These are phyloP conservation scores for Neosilurus hyrtlii DNA, from an alignment of 2,797 vertebrate species.

Conservation along the genomic window DNA sequence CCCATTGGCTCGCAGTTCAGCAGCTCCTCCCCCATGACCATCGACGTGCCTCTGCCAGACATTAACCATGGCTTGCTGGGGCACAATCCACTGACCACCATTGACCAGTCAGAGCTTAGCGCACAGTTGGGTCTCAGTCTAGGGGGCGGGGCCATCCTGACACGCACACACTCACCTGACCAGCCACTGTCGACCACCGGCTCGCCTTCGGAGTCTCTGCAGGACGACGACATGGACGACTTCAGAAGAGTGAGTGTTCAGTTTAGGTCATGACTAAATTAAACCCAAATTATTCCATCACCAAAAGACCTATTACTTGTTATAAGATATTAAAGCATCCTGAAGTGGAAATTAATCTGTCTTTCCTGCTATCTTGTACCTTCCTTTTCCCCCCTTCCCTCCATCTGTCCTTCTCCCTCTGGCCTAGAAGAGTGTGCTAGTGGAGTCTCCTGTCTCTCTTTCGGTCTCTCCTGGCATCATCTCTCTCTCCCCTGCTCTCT, in stretches of 20 bases:
- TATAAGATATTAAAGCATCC: neutral
- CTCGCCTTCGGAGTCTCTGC: conserved; percentile 83
- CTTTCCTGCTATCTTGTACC: neutral
- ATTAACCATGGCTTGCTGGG: conserved; percentile 81
- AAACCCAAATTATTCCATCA: neutral
- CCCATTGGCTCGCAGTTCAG: conserved; percentile 86
- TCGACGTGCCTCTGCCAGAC: conserved; percentile 85
- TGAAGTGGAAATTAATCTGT: conserved; percentile 9
- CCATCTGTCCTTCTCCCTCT: neutral
- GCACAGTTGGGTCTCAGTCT: conserved; percentile 85
- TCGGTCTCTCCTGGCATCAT: conserved; percentile 66
- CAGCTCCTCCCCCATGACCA: conserved; percentile 86
- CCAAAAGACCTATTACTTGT: neutral
- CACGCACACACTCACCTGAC: conserved; percentile 78
- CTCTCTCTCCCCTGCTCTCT: conserved; percentile 67
- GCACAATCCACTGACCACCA: conserved; percentile 85
- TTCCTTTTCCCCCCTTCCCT: neutral
- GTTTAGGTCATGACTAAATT: neutral
- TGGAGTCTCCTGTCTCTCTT: conserved; percentile 72
- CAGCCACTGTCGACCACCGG: conserved; percentile 79
- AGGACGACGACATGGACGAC: conserved; percentile 86
- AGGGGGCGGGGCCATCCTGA: conserved; percentile 77
- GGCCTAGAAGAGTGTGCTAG: conserved; percentile 71
- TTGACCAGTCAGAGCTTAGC: conserved; percentile 90
- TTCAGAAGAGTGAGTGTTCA: conserved; percentile 76